These are phyloP conservation scores for Steromphala cineraria DNA, from an alignment of 2,888 invertebrate species.

Conservation along the genomic window DNA sequence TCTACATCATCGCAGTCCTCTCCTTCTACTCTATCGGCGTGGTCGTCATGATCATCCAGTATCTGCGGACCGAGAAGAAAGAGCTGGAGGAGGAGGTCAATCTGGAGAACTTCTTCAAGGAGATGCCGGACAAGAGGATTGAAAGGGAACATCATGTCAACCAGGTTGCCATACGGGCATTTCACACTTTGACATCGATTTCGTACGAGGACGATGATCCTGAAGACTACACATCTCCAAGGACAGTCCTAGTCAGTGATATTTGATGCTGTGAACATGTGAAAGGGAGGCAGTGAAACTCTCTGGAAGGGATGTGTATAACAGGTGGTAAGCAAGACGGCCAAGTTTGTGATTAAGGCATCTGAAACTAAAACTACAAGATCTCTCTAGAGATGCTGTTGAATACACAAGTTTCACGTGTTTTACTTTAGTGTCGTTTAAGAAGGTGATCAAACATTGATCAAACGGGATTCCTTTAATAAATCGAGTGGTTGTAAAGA, in stretches of 20 bases:
- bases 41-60: constrained; percentile 65
- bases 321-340: no score
- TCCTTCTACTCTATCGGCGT: constrained; percentile 66
- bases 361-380: no score
- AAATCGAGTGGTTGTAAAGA: no score
- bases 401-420: no score
- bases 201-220: constrained; percentile 47
- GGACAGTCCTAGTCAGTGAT: constrained; percentile 31
- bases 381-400: no score
- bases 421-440: no score
- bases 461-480: no score
- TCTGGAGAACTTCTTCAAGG: constrained; percentile 65
- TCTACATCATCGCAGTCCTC: constrained; percentile 65
- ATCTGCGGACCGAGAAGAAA: constrained; percentile 61
- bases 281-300: no score
- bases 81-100: constrained; percentile 63
- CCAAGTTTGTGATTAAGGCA: no score
- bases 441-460: no score
- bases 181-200: constrained; percentile 64
- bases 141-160: constrained; percentile 64
- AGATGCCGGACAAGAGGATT: constrained; percentile 60
- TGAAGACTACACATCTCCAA: constrained; percentile 29
- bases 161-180: constrained; percentile 65
- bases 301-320: no score
- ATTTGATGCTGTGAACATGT: constrained; percentile 15